Conservation (phyloP, 1,140 invertebrate genomes). For the Bicyclus anynana region DNA sequence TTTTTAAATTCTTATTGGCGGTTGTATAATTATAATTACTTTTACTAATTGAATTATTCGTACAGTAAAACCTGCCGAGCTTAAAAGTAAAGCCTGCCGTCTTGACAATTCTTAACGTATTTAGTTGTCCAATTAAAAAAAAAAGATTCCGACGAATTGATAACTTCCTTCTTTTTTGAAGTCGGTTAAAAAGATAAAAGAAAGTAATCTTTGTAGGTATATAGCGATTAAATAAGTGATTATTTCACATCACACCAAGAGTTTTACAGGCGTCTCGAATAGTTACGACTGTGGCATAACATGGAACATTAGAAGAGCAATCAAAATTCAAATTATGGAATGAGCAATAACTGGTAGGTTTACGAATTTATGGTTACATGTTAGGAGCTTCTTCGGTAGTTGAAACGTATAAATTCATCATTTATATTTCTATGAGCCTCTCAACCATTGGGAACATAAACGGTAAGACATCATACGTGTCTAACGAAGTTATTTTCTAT, state of each 20-base stretch:
- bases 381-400: neutral
- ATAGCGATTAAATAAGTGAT: neutral
- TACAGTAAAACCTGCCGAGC: no score
- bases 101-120: no score
- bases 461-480: neutral
- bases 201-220: no score
- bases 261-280: neutral
- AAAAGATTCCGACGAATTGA: no score
- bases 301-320: neutral
- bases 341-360: neutral
- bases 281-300: neutral
- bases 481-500: neutral
- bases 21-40: no score
- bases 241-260: neutral
- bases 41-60: no score
- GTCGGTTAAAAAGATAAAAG: no score
- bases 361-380: conserved; percentile 1
- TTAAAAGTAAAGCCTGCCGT: no score
- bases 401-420: conserved; percentile 3
- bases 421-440: neutral
- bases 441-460: neutral
- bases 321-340: conserved; percentile 2
- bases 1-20: no score
- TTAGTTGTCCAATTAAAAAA: no score
- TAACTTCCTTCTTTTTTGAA: no score